phyloP scores from a whole-genome alignment of 2,888 invertebrate genomes.

The Limnephilus marmoratus region DNA sequence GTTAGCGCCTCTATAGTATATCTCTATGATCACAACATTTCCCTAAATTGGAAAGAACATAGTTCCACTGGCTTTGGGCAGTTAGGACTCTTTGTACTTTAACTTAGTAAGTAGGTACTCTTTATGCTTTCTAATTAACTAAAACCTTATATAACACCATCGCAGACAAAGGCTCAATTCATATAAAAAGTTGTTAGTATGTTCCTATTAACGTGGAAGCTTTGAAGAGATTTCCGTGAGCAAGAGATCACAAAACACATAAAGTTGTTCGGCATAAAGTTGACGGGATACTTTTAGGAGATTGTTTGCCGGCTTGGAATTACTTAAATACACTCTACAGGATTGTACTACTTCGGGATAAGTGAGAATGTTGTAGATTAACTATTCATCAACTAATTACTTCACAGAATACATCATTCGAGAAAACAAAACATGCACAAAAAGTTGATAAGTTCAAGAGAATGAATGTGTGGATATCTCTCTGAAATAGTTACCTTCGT shows the following conservation, averaged over 20 bases:
- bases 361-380: background rate
- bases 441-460: too few species aligned
- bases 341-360: background rate
- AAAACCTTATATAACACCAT: background rate
- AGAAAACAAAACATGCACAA: too few species aligned
- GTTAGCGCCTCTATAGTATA: too few species aligned
- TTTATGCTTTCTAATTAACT: background rate
- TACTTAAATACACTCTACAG: background rate
- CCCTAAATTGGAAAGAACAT: too few species aligned
- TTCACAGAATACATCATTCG: background rate
- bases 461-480: too few species aligned
- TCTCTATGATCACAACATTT: too few species aligned
- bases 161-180: background rate
- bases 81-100: background rate
- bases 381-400: background rate
- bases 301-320: background rate
- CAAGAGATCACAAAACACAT: conserved; percentile 5
- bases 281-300: background rate
- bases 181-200: background rate
- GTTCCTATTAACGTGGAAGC: background rate
- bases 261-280: conserved; percentile 16
- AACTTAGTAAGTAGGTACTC: background rate
- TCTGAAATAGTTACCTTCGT: too few species aligned
- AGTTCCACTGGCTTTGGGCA: background rate
- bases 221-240: background rate